phyloP scores from a whole-genome alignment of 2,797 vertebrate genomes.

The Acanthopagrus latus region DNA sequence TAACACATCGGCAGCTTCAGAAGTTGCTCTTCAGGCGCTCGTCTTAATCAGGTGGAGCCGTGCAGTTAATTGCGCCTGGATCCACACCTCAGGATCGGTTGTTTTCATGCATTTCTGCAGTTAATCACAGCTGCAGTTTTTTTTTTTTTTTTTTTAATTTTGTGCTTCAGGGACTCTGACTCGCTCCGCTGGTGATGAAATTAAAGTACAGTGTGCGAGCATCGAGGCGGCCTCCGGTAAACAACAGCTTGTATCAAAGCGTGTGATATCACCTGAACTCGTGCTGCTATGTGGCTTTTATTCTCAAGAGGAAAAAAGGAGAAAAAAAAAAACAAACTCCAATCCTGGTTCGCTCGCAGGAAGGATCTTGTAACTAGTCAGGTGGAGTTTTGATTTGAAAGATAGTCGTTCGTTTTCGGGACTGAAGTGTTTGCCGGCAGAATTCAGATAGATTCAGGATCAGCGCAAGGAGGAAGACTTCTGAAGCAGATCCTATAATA shows the following conservation, averaged over 20 bases:
- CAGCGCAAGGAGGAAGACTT: not conserved
- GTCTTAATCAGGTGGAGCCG: not conserved
- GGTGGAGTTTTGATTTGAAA: slow-evolving; percentile 11
- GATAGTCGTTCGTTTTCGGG: slow-evolving; percentile 20
- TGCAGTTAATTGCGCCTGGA: slow-evolving; percentile 19
- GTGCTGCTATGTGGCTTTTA: slow-evolving; percentile 10
- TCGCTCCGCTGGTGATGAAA: slow-evolving; percentile 41
- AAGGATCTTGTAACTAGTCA: slow-evolving; percentile 12
- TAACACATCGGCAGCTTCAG: slow-evolving; percentile 6
- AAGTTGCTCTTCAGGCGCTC: not conserved
- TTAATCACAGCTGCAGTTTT: slow-evolving; percentile 45
- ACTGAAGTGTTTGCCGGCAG: not conserved
- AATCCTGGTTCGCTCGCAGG: slow-evolving; percentile 23
- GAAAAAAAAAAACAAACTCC: not conserved
- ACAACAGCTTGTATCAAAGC: slow-evolving; percentile 26
- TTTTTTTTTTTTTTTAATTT: slow-evolving; percentile 68
- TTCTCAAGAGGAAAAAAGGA: not conserved
- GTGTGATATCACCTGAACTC: slow-evolving; percentile 18
- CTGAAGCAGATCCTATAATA: not conserved
- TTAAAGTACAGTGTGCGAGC: slow-evolving; percentile 32
- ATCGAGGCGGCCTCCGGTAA: slow-evolving; percentile 31
- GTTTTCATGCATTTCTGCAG: slow-evolving; percentile 7
- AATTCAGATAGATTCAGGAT: not conserved
- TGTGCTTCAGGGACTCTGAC: slow-evolving; percentile 49
- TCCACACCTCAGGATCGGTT: slow-evolving; percentile 11